phyloP scores from a whole-genome alignment of 2,888 invertebrate genomes.

The Augochlorella aurata region DNA sequence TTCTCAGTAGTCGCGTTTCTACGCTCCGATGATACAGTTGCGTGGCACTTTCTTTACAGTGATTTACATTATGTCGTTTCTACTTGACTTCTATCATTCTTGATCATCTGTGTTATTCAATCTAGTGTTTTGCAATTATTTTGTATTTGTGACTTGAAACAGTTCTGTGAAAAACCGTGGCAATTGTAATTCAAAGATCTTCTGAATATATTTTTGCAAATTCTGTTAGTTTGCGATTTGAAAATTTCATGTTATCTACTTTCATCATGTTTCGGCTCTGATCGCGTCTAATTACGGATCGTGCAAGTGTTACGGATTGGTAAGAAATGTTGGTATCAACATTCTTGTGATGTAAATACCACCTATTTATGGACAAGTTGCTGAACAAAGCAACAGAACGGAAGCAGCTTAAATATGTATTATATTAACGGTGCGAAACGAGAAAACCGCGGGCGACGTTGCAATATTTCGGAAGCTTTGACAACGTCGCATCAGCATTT shows the following conservation, averaged over 20 bases:
- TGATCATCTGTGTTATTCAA: not conserved
- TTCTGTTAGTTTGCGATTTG: not conserved
- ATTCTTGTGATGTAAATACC: not conserved
- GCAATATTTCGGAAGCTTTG: conserved; percentile 53
- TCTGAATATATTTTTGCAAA: not conserved
- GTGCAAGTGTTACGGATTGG: not conserved
- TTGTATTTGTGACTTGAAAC: not conserved
- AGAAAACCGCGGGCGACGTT: conserved; percentile 44
- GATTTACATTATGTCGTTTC: not conserved
- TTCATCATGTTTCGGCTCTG: not conserved
- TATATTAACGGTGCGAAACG: conserved; percentile 41
- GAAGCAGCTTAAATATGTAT: conserved; percentile 14
- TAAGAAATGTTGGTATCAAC: not conserved
- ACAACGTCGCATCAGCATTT: conserved; percentile 49
- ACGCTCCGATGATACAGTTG: conserved; percentile 24
- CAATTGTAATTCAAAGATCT: not conserved
- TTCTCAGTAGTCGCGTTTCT: conserved; percentile 45
- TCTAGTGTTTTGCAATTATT: not conserved
- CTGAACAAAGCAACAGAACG: not conserved
- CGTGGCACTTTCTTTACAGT: not conserved
- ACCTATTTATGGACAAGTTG: not conserved
- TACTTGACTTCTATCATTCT: not conserved
- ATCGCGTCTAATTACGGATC: not conserved
- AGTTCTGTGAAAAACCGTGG: not conserved
- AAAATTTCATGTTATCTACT: not conserved